These are phyloP conservation scores for Capreolus pygargus DNA, from an alignment of 2,113 vertebrate genomes.

Conservation along the genomic window DNA sequence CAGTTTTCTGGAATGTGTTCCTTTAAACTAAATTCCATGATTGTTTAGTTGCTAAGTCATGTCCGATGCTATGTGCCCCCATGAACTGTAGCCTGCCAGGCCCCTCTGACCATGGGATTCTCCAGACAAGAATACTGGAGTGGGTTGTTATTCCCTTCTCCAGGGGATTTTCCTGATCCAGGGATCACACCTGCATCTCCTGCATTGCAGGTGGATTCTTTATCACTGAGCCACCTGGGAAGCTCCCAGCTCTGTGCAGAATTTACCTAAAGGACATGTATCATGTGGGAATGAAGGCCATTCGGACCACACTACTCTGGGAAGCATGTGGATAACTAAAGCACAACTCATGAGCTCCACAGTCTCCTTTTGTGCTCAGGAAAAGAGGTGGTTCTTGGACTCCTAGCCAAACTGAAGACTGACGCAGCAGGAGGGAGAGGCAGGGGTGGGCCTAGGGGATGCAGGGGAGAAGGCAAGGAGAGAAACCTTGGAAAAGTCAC, in stretches of 20 bases:
- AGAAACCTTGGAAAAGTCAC: neutral
- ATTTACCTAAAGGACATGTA: neutral
- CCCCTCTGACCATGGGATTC: neutral
- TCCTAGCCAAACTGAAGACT: rapidly evolving
- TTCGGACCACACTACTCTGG: neutral
- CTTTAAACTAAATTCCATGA: neutral
- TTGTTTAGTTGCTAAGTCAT: neutral
- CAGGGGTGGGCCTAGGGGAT: neutral
- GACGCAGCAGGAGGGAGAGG: neutral
- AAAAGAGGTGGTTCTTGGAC: neutral
- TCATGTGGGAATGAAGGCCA: neutral
- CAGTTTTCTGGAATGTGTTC: neutral
- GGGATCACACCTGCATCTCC: neutral
- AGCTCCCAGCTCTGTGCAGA: too few relatives aligned
- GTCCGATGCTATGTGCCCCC: neutral
- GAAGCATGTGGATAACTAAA: neutral
- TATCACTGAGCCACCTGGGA: neutral
- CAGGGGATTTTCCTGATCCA: neutral
- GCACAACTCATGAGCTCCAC: neutral
- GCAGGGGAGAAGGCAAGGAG: neutral
- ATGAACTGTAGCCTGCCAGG: neutral
- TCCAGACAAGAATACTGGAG: neutral
- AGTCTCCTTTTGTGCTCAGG: neutral
- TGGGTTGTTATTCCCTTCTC: neutral
- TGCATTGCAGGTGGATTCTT: neutral